Conservation (phyloP, 2,113 vertebrate genomes). For the Heloderma charlesbogerti region DNA sequence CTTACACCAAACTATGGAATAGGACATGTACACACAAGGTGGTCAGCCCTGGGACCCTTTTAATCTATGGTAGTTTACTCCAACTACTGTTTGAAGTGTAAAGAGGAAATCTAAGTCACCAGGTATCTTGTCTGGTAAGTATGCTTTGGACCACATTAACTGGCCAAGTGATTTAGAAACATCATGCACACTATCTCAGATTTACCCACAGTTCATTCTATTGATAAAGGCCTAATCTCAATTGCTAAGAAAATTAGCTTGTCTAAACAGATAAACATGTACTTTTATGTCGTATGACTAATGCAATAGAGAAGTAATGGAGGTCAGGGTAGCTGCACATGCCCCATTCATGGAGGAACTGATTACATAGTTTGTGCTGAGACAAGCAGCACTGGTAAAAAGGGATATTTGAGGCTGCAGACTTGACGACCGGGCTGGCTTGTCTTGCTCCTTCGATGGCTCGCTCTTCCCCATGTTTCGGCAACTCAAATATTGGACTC, state of each 20-base stretch:
- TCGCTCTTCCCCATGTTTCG: too few relatives aligned
- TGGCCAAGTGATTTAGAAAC: background rate
- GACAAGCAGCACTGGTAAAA: too few relatives aligned
- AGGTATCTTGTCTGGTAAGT: background rate
- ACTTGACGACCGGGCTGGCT: background rate
- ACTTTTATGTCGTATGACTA: background rate
- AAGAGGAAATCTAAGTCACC: background rate
- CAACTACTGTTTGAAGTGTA: background rate
- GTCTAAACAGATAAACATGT: background rate
- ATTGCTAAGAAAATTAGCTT: background rate
- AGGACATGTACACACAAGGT: background rate
- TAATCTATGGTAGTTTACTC: background rate
- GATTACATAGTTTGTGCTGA: background rate
- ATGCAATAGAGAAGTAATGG: background rate
- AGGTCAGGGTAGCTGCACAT: accelerated
- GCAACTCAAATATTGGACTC: background rate
- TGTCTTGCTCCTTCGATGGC: background rate
- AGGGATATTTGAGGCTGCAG: too few relatives aligned
- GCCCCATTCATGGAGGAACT: background rate
- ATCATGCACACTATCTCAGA: background rate
- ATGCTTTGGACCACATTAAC: background rate
- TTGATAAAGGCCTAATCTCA: too few relatives aligned
- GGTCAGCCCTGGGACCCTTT: background rate
- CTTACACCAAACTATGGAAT: background rate
- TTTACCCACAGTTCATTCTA: background rate